Evolutionary conservation across 1,140 invertebrate species (phyloP).

Genomic region (Bombus polaris): DNA sequence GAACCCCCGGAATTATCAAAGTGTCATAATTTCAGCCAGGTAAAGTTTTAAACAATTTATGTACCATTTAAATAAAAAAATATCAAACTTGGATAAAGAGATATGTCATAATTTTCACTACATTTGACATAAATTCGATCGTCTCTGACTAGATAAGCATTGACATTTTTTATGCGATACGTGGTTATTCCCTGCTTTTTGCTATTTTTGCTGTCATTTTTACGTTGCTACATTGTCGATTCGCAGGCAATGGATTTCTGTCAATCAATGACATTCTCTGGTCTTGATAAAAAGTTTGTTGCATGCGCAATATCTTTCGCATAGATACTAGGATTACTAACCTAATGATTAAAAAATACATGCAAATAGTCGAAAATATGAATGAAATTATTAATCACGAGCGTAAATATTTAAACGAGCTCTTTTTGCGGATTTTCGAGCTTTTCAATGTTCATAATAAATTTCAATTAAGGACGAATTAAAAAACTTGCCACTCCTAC

Average conservation of each 20-base stretch:
- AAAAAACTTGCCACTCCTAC: not conserved
- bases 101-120: not conserved
- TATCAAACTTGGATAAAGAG: not conserved
- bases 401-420: too few relatives aligned
- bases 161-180: not conserved
- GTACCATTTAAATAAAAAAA: not conserved
- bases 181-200: not conserved
- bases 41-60: conserved; percentile 45
- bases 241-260: not conserved
- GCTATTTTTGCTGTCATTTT: not conserved
- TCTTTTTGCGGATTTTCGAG: too few relatives aligned
- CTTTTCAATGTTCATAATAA: too few relatives aligned
- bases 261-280: not conserved
- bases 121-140: not conserved
- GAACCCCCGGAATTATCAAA: conserved; percentile 65
- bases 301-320: not conserved
- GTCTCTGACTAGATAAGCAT: not conserved
- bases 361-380: not conserved
- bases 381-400: too few relatives aligned
- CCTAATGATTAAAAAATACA: not conserved
- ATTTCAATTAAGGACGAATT: not conserved
- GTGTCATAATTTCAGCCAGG: conserved; percentile 61
- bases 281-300: not conserved
- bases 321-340: not conserved
- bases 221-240: not conserved